phyloP scores from a whole-genome alignment of 2,797 vertebrate species.

The Platalea minor region DNA sequence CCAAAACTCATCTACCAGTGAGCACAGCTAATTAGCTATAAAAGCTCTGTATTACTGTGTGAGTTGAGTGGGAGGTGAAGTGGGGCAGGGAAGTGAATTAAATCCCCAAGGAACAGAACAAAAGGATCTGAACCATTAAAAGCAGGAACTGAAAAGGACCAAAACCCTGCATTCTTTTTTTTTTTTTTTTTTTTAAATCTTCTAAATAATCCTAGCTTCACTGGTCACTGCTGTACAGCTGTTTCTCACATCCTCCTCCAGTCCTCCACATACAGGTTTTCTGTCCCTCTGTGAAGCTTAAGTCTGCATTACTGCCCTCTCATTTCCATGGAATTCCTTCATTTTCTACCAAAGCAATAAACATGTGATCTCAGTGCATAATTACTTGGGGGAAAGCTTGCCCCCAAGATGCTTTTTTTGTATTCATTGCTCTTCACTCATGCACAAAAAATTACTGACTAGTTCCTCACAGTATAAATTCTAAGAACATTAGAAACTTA shows the following conservation, averaged over 20 bases:
- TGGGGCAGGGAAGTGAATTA: neutral
- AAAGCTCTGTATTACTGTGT: neutral
- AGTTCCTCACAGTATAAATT: neutral
- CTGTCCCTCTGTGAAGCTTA: neutral
- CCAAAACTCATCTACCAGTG: neutral
- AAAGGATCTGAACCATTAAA: neutral
- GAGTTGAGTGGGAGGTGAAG: neutral
- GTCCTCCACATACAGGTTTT: neutral
- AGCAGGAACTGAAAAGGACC: neutral
- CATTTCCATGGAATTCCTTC: neutral
- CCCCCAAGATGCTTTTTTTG: neutral
- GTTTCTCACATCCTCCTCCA: neutral
- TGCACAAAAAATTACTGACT: neutral
- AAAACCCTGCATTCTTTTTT: neutral
- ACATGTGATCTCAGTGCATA: neutral
- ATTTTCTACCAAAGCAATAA: neutral
- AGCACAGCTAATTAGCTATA: neutral
- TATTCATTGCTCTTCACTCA: neutral
- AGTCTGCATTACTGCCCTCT: neutral
- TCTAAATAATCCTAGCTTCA: neutral
- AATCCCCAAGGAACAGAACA: neutral
- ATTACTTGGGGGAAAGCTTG: neutral
- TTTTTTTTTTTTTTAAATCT: neutral
- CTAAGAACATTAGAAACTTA: neutral
- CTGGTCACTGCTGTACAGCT: neutral